Base-by-base conservation (phyloP, 2,888 invertebrate genomes). In the Ophion ventricosus region DNA sequence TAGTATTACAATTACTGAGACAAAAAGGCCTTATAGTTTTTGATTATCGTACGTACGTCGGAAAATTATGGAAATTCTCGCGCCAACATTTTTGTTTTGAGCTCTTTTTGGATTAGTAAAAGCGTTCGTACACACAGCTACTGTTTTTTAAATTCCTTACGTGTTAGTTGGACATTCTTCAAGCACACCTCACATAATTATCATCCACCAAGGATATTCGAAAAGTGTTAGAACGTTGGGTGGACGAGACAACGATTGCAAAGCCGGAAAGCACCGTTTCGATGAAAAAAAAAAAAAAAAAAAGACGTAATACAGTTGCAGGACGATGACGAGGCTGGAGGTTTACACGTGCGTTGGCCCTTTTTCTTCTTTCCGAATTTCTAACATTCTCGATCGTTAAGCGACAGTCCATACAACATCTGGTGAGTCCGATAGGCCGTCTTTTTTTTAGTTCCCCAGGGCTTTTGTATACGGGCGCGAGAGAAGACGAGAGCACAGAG, bases 21-120 rank as follows among this genome's bases (percentile, higher is more conserved):
- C 61, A 17, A 61, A 72, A 40, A 72, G 25, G 57, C 72, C 57
- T 57, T 23, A 40, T 23, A 72, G 56, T 72, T 72, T 59, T 72
- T 29, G 57, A 70, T 20, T 56, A 29, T 59, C 72, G 40, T 72
- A 72, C 35, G 70, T 56, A 29, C n/a, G 23, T 26, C 20, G 17
- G 14, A 4, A 35, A n/a, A 35, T 72, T 35, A 35, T 8, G 5
- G 23, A 14, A n/a, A 35, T 35, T 57, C 17, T 23, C 57, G n/a
- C 35, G 4, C 4, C 14, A 11, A 14, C 49, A 17, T 49, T 49
- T 29, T 29, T 29, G 26, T 57, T 54, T 69, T 35, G 25, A 8
- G 11, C 23, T 59, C 40, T 23, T 57, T 57, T 40, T 23, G n/a
- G 26, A n/a, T 8, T 5, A 29, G 20, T 20, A 20, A 70, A 70